Evolutionary conservation across 2,797 vertebrate species (phyloP), one percentile per base, ranked within the genome.

Genomic region (Pelobates cultripes): DNA sequence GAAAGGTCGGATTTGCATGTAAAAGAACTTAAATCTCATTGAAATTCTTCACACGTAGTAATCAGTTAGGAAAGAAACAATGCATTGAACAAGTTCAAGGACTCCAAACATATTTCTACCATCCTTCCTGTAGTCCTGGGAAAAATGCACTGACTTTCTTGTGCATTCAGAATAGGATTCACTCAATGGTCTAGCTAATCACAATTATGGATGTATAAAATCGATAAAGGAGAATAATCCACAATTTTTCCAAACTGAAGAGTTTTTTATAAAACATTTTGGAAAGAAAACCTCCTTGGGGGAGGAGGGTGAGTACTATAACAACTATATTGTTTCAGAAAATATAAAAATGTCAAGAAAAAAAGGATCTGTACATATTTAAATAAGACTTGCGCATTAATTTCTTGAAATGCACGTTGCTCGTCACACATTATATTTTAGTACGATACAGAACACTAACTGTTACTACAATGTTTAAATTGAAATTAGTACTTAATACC

Each of bases 1-100:
- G 84, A 78, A 73, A 81, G 86, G 77, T 75, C 47, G 85, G 75
- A 73, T 96, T 95, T 95, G 93, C 94, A 95, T 93, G 81, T 93
- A 86, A 95, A 95, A 93, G 90, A 91, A 55, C 75, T 77, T 77
- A 75, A 81, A 80, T 73, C 90, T 95, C 85, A 94, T 96, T 96
- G 89, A 95, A 87, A 96, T 96, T 95, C 95, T 89, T 87, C 88
- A 89, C 92, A 85, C 85, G 91, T 74, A 85, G 86, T 86, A 75
- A 83, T 70, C 53, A 64, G 4, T 44, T 51, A 40, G 55, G 77
- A 43, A 15, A 51, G 78, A 70, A 79, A 55, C 60, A 79, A 83
- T 17, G 51, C 44, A 45, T 12, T 14, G 71, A 45, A 42, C 28
- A 75, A 41, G 43, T 64, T 75, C 13, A 74, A 68, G 70, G 61